Conservation (phyloP, 2,888 invertebrate genomes). For the Trypoxylon attenuatum region DNA sequence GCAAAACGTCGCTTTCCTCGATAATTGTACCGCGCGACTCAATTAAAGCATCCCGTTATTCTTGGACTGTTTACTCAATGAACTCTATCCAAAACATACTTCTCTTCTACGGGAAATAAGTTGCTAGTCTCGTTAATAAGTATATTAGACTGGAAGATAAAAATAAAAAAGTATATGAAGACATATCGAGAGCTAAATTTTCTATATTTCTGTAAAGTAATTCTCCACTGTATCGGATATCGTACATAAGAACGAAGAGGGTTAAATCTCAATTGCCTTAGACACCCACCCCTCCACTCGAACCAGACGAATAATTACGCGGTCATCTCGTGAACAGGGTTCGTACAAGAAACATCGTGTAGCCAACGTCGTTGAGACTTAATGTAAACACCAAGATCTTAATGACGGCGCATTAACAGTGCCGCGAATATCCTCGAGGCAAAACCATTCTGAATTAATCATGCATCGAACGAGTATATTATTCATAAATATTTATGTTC, state of each 20-base stretch:
- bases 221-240: too few species aligned
- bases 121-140: too few species aligned
- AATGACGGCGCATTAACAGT: background rate
- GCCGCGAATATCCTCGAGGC: background rate
- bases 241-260: too few species aligned
- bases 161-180: too few species aligned
- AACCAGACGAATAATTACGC: background rate
- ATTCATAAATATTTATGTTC: conserved; percentile 15
- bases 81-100: too few species aligned
- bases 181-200: too few species aligned
- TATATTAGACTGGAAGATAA: too few species aligned
- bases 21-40: conserved; percentile 52
- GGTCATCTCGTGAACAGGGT: background rate
- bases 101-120: too few species aligned
- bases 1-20: conserved; percentile 49
- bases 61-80: conserved; percentile 10
- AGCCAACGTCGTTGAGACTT: background rate
- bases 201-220: too few species aligned
- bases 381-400: background rate
- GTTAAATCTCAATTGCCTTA: too few species aligned
- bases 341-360: background rate
- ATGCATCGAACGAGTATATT: background rate
- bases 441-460: background rate
- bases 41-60: conserved; percentile 43
- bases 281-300: too few species aligned